These are phyloP conservation scores for Paramormyrops hopkinsi DNA, from an alignment of 2,797 vertebrate genomes.

Conservation along the genomic window DNA sequence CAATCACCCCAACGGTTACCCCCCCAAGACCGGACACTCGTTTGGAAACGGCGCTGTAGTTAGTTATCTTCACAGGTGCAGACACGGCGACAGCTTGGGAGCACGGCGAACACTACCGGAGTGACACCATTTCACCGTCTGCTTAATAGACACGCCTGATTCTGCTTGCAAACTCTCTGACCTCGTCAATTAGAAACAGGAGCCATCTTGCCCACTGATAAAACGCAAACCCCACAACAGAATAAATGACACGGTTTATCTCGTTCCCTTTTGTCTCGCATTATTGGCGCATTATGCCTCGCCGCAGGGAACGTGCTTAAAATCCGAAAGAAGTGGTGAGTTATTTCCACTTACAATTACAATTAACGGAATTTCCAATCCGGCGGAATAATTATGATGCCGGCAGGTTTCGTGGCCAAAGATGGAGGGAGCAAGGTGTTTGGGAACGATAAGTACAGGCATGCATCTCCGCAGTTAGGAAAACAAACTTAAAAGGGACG, in stretches of 20 bases:
- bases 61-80: conserved; percentile 18
- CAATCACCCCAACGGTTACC: not conserved
- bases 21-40: not conserved
- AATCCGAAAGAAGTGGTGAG: not conserved
- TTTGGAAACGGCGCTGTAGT: not conserved
- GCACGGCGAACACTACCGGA: not conserved
- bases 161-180: not conserved
- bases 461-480: not conserved
- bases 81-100: not conserved
- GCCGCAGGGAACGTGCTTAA: not conserved
- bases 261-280: not conserved
- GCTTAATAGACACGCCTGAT: not conserved
- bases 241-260: conserved; percentile 11
- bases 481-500: conserved; percentile 10
- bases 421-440: not conserved
- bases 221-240: not conserved
- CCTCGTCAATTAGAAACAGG: not conserved
- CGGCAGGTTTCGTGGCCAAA: not conserved
- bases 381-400: conserved; percentile 10
- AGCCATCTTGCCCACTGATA: not conserved
- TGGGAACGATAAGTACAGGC: not conserved
- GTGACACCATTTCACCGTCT: not conserved
- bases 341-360: conserved; percentile 2
- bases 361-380: conserved; percentile 14
- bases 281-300: conserved; percentile 4